Base-by-base conservation (phyloP, 2,113 vertebrate genomes). In the Glaucidium brasilianum region DNA sequence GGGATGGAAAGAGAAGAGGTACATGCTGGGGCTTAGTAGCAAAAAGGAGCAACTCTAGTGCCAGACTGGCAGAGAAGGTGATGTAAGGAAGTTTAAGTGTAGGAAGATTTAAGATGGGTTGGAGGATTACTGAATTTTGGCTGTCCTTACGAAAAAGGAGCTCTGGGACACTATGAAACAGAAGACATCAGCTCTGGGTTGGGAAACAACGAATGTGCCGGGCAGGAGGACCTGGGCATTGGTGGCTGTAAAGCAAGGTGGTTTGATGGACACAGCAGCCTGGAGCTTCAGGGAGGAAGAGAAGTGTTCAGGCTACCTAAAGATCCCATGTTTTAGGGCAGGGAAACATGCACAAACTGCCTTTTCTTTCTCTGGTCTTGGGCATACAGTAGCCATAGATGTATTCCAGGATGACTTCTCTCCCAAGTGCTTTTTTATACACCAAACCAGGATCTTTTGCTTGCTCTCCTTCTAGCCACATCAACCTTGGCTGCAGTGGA, bases 371-470 rank as follows among this genome's bases (percentile, higher is more conserved):
- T 32, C 45, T 73, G 30, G 41, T 72, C 39, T 66, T 60, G 43
- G 47, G 12, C 21, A 15, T 53, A 32, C 0, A 0, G 22, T 29
- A 62, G 47, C 60, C 39, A 45, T 3, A 32, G 45, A 23, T 9
- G 12, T 35, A 59, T 13, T 25, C 11, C 25, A 64, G 72, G 27
- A 76, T 3, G 13, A 4, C 16, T 71, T 20, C 56, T 29, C 37
- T 69, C 20, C n/a, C 8, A 0, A 19, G 15, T 47, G 37, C 43
- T 23, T 71, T 52, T 23, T 67, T 12, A 9, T 10, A 12, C 30
- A 67, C 30, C 79, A 66, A 78, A 66, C 12, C 50, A 71, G 16
- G 17, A 19, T 53, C 34, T 53, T 53, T 22, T 23, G 3, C 25
- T 66, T 66, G 37, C 9, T 64, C 3, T 58, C 27, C 50, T 60